Evolutionary conservation across 2,888 invertebrate genomes (phyloP), one percentile per base, ranked within the genome.

Genomic region (Ditylenchus weischeri): DNA sequence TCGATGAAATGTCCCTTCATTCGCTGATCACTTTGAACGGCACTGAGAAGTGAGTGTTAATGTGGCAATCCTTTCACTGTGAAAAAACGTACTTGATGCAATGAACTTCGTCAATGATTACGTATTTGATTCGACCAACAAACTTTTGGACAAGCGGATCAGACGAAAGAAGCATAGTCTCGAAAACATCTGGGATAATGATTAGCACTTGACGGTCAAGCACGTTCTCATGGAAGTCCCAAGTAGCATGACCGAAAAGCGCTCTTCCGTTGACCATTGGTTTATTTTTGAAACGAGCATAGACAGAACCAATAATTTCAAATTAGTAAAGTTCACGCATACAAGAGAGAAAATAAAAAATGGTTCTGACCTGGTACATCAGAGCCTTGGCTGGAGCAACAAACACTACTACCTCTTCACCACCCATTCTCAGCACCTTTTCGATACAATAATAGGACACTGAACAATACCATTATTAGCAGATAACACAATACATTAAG

Each of bases 401-500:
- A 67, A 83, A 84, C 15, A 84, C 83, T 57, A 84, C 83, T 23
- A 84, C 75, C 64, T 83, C 83, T 43, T 83, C 82, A 62, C 81
- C 77, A 68, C 79, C 77, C 54, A 78, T 76, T 57, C 80, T 77
- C 47, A 84, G 76, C 15, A 84, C 80, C 70, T 82, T 81, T 72
- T 84, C 83, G 76, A 84, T 84, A 70, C 84, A 84, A 68, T 84
- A 84, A 72, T 84, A 84, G 2, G 83, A 83, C 57, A 83, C 83
- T 77, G 83, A 84, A 7, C 84, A 6, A 38, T 8, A 38, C 6
- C 6, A 11, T 38, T 38, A n/a, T n/a, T n/a, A n/a, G n/a, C 11
- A 38, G 11, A 11, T 38, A 38, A 38, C 6, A 38, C 38, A 38
- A 38, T 38, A 38, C 6, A 11, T 11, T 11, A 38, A 38, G 11